A percentile compares a stretch with the other conserved stretches of the same genome.
Conservation (phyloP, 2,797 vertebrate genomes). For the Propithecus deckenii region DNA sequence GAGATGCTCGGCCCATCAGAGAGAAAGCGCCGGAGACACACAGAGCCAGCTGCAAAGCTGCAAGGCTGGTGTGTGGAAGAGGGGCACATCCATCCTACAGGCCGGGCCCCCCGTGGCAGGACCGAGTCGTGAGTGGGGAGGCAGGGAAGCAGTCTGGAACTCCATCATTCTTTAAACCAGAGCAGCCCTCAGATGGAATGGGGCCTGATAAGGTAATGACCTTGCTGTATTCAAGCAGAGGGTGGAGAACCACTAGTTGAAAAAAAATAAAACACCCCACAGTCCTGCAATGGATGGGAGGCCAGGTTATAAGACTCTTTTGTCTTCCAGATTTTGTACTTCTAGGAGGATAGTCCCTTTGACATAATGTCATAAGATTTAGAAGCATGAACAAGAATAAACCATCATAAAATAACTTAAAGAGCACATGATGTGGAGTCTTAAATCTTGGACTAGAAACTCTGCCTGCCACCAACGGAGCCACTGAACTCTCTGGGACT, state of each 20-base stretch:
- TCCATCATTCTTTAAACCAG: not conserved
- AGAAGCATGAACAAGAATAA: fast-evolving
- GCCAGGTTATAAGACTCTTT: not conserved
- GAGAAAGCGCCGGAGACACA: not conserved
- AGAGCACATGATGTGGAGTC: fast-evolving
- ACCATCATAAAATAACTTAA: too few species aligned
- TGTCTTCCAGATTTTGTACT: not conserved
- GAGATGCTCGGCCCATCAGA: not conserved
- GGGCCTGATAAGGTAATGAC: not conserved
- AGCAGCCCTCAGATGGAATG: not conserved
- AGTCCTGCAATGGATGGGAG: not conserved
- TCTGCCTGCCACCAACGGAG: not conserved
- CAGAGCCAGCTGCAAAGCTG: not conserved
- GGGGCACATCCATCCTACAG: fast-evolving
- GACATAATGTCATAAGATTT: not conserved
- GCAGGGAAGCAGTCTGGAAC: not conserved
- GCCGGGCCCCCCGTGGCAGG: not conserved
- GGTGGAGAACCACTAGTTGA: too few species aligned
- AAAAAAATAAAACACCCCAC: not conserved
- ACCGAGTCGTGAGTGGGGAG: not conserved
- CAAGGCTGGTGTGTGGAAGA: not conserved
- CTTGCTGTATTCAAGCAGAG: not conserved
- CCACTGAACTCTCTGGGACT: not conserved
- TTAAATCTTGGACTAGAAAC: not conserved
- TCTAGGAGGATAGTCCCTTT: not conserved